Base-by-base conservation (phyloP, 1,140 invertebrate genomes). In the Aethina tumida region DNA sequence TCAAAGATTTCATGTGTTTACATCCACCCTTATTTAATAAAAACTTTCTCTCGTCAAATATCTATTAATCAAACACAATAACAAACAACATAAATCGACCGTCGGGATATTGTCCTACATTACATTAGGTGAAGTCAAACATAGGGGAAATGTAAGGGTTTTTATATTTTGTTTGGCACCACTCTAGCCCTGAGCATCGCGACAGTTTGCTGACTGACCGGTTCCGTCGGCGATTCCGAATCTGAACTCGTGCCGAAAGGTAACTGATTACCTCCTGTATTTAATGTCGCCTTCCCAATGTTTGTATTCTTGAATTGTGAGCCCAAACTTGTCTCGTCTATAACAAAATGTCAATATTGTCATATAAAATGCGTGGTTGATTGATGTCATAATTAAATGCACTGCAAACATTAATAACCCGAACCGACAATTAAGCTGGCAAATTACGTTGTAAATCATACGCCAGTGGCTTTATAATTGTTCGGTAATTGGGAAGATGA, bases 191-290 rank as follows among this genome's bases (percentile, higher is more conserved):
- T 56, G 16, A 69, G 49, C 49, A 68, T 64, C 20, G 66, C 64
- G 9, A 66, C 63, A 22, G 65, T 50, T 37, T 66, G 62, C 46
- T 73, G 71, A 21, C 67, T 73, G 17, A 73, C 58, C 7, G 72
- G 72, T 49, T 74, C 72, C 26, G 72, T 74, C 9, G 72, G 72
- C 1, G 71, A 73, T 43, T 74, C 72, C 9, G 72, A 74, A 35
- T 74, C 72, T 20, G 71, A 73, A 50, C 70, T 72, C 47, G 56
- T 54, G 17, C 55, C 56, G 35, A 61, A 59, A 1, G 52, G 50
- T 6, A 49, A 30, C 26, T 38, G 43, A 32, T 49, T 44, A 10
- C 38, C 43, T 5, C 44, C 34, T n/a, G n/a, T n/a, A n/a, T n/a
- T n/a, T n/a, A n/a, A n/a, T n/a, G n/a, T n/a, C n/a, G n/a, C n/a